Evolutionary conservation across 2,797 vertebrate species (phyloP).

Genomic region (Rhinoraja longicauda): DNA sequence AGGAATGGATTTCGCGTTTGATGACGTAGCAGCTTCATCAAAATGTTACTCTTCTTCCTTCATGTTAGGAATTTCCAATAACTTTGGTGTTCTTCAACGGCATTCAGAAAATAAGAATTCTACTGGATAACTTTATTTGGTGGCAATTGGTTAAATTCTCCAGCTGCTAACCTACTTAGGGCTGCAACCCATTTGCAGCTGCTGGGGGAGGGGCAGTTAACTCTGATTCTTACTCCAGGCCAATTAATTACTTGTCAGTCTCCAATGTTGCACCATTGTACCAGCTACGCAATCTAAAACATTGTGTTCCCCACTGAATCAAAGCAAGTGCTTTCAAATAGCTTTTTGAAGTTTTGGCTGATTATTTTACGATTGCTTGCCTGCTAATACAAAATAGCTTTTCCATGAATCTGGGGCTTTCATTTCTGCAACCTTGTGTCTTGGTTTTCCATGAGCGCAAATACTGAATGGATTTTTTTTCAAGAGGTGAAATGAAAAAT

Average conservation of each 20-base stretch:
- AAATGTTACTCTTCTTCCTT: background rate
- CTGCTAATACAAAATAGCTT: background rate
- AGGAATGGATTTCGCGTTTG: background rate
- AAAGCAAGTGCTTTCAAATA: background rate
- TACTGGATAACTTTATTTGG: constrained; percentile 43
- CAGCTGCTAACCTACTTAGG: constrained; percentile 40
- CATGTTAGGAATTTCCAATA: background rate
- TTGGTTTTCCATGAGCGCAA: background rate
- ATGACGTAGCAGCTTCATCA: background rate
- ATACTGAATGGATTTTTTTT: background rate
- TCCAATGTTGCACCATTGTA: background rate
- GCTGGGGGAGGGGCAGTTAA: background rate
- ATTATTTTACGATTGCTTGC: background rate
- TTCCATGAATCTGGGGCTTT: no score
- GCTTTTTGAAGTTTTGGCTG: background rate
- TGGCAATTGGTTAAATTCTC: constrained; percentile 40
- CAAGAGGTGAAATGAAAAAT: background rate
- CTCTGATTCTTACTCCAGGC: background rate
- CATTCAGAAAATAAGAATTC: constrained; percentile 41
- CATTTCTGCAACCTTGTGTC: background rate
- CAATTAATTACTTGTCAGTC: background rate
- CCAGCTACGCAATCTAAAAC: background rate
- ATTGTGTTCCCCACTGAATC: background rate
- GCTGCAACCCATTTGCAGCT: background rate
- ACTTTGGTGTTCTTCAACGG: background rate